These are phyloP conservation scores for Sebastes reedi DNA, from an alignment of 2,797 vertebrate genomes.

Conservation along the genomic window DNA sequence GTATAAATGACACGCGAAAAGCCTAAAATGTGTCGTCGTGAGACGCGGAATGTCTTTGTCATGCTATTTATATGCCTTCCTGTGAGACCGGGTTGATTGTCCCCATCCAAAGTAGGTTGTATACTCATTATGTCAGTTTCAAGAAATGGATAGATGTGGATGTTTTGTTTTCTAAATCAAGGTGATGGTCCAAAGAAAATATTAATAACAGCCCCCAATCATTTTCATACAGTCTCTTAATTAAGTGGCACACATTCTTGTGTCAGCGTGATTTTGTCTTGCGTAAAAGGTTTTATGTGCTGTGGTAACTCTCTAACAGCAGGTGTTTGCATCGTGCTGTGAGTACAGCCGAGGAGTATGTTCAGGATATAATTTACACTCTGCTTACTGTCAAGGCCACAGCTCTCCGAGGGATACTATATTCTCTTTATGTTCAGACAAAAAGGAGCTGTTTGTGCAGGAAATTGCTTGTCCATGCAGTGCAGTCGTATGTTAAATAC, in stretches of 20 bases:
- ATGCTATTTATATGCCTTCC: too few relatives aligned
- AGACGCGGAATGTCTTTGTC: too few relatives aligned
- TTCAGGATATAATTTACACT: neutral
- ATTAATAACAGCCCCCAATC: neutral
- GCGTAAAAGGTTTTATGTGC: neutral
- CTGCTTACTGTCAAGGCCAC: neutral
- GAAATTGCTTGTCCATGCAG: conserved; percentile 5
- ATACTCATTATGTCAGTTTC: neutral
- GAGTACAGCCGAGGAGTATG: neutral
- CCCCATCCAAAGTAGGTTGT: fast-evolving
- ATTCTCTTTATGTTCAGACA: conserved; percentile 3
- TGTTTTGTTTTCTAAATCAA: neutral
- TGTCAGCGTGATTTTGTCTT: neutral
- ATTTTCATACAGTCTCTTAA: neutral
- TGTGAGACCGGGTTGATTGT: too few relatives aligned
- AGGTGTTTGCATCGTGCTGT: neutral
- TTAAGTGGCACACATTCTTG: neutral
- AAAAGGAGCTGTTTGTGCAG: conserved; percentile 3
- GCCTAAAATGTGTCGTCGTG: too few relatives aligned
- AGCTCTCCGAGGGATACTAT: neutral
- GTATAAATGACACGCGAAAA: too few relatives aligned
- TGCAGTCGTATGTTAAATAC: neutral
- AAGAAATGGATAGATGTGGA: neutral
- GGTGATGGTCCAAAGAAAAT: too few relatives aligned
- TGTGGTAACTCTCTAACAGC: neutral